Evolutionary conservation across 2,888 invertebrate species (phyloP).

Genomic region (Sceliomorpha sp.): DNA sequence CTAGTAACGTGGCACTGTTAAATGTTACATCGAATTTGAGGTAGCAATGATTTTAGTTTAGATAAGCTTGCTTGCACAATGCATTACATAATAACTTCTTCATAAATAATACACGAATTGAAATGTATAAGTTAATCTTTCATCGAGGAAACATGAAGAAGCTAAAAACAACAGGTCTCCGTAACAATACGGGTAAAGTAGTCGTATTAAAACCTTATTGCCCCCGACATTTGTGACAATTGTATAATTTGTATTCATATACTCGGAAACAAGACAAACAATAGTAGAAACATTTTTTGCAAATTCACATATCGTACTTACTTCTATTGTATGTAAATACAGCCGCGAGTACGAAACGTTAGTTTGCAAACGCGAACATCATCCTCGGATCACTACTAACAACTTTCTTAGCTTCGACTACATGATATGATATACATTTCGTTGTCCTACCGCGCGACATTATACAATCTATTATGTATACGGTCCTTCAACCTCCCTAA

Average conservation of each 20-base stretch:
- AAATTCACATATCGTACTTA: slow-evolving; percentile 39
- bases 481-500: not conserved
- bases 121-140: no score
- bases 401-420: slow-evolving; percentile 15
- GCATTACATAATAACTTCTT: no score
- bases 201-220: not conserved
- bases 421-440: slow-evolving; percentile 15
- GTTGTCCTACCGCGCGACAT: slow-evolving; percentile 17
- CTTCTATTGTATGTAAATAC: slow-evolving; percentile 49
- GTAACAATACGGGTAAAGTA: no score
- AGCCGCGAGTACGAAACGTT: slow-evolving; percentile 9
- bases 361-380: slow-evolving; percentile 33
- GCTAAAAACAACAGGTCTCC: no score
- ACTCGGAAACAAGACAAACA: slow-evolving; percentile 22
- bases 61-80: no score
- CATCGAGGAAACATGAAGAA: no score
- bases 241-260: slow-evolving; percentile 31
- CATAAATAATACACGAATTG: no score
- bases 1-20: no score
- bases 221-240: slow-evolving; percentile 8
- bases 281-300: slow-evolving; percentile 32
- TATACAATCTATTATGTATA: slow-evolving; percentile 1
- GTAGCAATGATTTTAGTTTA: no score
- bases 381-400: slow-evolving; percentile 25
- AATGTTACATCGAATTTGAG: no score